Conservation (phyloP, 2,888 invertebrate genomes). For the Drosophila dives region DNA sequence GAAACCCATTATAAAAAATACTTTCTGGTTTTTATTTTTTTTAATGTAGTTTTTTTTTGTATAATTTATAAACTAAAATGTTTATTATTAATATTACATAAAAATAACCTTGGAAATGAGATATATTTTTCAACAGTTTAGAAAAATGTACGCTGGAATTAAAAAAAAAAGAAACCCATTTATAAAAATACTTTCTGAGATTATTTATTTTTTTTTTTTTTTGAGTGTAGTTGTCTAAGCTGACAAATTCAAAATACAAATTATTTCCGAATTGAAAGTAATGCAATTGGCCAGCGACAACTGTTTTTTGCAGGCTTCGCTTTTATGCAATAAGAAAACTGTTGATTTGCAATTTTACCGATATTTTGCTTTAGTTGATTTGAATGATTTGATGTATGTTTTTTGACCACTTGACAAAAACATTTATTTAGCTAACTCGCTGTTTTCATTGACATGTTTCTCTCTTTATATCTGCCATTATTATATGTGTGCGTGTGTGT, state of each 20-base stretch:
- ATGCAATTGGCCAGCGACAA: background rate
- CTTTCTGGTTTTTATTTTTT: background rate
- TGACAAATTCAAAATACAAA: background rate
- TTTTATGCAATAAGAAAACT: background rate
- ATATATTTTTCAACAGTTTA: background rate
- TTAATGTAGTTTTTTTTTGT: background rate
- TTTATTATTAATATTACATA: background rate
- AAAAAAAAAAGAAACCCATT: background rate
- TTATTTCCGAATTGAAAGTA: background rate
- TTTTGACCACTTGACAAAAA: conserved; percentile 46
- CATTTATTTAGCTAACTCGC: conserved; percentile 25
- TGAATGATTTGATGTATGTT: conserved; percentile 34
- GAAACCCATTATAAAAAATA: background rate
- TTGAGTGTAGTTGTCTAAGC: background rate
- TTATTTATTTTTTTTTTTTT: background rate
- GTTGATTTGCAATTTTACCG: background rate
- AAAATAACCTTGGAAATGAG: background rate
- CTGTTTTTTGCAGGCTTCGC: background rate
- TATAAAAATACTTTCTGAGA: background rate
- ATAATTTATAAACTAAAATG: background rate
- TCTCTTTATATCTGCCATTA: background rate
- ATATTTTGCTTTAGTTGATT: conserved; percentile 10
- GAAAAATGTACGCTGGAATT: background rate
- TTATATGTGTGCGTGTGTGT: conserved; percentile 1
- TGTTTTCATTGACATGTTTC: background rate